These are phyloP conservation scores for Lanius ludovicianus DNA, from an alignment of 2,113 vertebrate species.

Conservation along the genomic window DNA sequence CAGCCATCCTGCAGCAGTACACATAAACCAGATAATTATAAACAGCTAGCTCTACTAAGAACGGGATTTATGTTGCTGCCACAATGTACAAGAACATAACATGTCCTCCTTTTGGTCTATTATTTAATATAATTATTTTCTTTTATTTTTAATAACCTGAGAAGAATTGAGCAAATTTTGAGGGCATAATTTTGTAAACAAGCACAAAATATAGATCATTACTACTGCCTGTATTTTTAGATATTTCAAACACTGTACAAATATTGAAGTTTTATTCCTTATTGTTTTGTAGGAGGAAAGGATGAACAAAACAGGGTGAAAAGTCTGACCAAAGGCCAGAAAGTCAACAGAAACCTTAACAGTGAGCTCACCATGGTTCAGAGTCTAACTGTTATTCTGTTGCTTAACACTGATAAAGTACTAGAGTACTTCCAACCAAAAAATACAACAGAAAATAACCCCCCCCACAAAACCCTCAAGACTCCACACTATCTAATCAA, in stretches of 20 bases:
- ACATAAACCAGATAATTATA: constrained; percentile 84
- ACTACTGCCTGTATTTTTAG: background rate
- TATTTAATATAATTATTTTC: background rate
- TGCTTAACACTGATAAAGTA: background rate
- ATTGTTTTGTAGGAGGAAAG: background rate
- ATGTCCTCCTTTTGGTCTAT: constrained; percentile 36
- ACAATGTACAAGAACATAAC: constrained; percentile 76
- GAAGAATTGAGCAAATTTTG: constrained; percentile 45
- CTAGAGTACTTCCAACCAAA: background rate
- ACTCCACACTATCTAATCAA: background rate
- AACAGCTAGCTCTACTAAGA: constrained; percentile 75
- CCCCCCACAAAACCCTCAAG: background rate
- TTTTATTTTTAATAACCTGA: background rate
- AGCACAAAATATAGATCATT: background rate
- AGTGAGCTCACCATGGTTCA: background rate
- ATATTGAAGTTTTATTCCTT: background rate
- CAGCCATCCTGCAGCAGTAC: constrained; percentile 84
- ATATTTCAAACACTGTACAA: background rate
- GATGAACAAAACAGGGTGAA: background rate
- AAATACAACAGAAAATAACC: background rate
- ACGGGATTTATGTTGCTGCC: constrained; percentile 74
- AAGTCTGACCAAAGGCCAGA: background rate
- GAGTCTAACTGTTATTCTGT: background rate
- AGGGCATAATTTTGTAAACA: constrained; percentile 30
- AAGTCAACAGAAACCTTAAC: background rate